Evolutionary conservation across 2,113 vertebrate genomes (phyloP), one percentile per base, ranked within the genome.

Genomic region (Menura novaehollandiae): DNA sequence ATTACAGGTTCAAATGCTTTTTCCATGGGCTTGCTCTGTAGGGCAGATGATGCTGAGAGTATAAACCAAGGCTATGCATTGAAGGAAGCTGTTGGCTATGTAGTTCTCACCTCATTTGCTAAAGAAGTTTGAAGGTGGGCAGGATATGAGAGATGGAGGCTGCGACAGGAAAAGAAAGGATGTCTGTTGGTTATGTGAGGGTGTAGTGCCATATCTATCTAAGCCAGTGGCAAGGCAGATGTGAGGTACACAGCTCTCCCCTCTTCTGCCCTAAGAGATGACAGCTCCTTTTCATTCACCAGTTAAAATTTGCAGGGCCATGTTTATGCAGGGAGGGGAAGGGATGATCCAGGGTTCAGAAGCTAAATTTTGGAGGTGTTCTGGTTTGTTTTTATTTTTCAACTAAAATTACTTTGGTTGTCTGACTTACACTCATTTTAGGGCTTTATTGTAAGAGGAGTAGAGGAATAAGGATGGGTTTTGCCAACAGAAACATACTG

Each of bases 191-290:
- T 63, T 72, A 33, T 58, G 53, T 33, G 55, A 90, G 27, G 5
- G 13, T 51, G 16, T 33, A 66, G n/a, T 33, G 55, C 37, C 20
- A 0, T 23, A 4, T 26, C 5, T 1, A 8, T 60, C n/a, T 58
- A 56, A 56, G 63, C 49, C 46, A 64, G 62, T 56, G 58, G 58
- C 64, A 60, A 90, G 59, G 71, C 37, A 69, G 19, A n/a, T 62
- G 35, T 59, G 72, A 83, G 30, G 39, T 55, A 46, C 59, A 84
- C 59, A n/a, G 21, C 44, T 90, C 35, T 88, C 12, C 8, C 8
- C 11, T 37, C 27, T 56, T 44, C 12, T 68, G 19, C 9, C 7
- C 53, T 13, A 7, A 23, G 37, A 86, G 19, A 18, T 76, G 39
- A 49, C 32, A 84, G 16, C 27, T 59, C 22, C 52, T 90, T 88